phyloP scores from a whole-genome alignment of 1,140 invertebrate species.

The Drosophila persimilis region DNA sequence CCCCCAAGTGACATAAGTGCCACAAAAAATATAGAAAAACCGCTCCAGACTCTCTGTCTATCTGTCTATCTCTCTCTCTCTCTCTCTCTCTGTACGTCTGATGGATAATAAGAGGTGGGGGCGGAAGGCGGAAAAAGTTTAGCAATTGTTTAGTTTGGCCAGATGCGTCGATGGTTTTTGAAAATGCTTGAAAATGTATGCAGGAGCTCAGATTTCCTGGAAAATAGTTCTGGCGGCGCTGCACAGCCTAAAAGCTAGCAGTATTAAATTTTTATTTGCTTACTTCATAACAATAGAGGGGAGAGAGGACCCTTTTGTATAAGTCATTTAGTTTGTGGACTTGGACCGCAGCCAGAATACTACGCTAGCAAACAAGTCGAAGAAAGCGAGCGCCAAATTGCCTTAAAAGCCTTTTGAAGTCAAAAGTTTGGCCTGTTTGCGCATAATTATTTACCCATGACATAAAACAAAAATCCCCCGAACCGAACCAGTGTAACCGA shows the following conservation, averaged over 20 bases:
- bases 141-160: conserved; percentile 66
- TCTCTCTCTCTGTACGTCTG: conserved; percentile 33
- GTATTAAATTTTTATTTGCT: conserved; percentile 78
- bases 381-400: conserved; percentile 77
- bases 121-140: conserved; percentile 37
- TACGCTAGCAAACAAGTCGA: conserved; percentile 69
- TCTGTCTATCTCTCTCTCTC: conserved; percentile 3
- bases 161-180: conserved; percentile 51
- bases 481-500: not conserved
- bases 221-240: conserved; percentile 53
- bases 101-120: conserved; percentile 1
- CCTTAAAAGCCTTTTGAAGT: conserved; percentile 76
- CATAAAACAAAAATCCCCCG: conserved; percentile 29
- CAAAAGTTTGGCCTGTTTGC: conserved; percentile 75
- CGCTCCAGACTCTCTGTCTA: conserved; percentile 35
- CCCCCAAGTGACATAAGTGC: conserved; percentile 59
- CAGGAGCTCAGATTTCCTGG: conserved; percentile 40
- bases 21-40: conserved; percentile 45
- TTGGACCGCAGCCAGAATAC: conserved; percentile 62
- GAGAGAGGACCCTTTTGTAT: conserved; percentile 21
- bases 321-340: conserved; percentile 65
- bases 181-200: conserved; percentile 42
- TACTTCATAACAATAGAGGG: conserved; percentile 64
- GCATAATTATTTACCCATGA: conserved; percentile 76
- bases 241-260: conserved; percentile 59